Evolutionary conservation across 2,888 invertebrate genomes (phyloP).

Genomic region (Caenorhabditis wallacei): DNA sequence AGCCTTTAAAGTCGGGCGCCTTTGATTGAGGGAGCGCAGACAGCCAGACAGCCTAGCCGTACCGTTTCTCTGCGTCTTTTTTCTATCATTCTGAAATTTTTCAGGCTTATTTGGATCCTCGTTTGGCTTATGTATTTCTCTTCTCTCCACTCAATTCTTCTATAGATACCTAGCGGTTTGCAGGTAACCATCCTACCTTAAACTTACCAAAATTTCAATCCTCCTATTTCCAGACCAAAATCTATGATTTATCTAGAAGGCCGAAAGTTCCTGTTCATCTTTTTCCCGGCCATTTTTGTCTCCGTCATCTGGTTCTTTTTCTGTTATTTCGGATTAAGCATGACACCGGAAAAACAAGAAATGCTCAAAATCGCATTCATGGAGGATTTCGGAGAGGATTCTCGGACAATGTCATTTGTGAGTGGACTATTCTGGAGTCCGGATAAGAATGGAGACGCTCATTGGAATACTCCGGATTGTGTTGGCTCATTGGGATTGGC

Average conservation of each 20-base stretch:
- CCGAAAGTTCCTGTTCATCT: conserved; percentile 25
- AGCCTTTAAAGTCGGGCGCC: too few relatives aligned
- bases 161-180: conserved; percentile 45
- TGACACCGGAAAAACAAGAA: conserved; percentile 27
- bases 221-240: conserved; percentile 32
- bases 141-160: conserved; percentile 45
- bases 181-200: neutral
- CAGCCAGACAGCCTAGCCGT: too few relatives aligned
- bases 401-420: conserved; percentile 30
- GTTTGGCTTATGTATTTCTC: conserved; percentile 42
- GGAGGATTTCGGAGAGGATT: conserved; percentile 35
- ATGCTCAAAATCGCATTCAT: conserved; percentile 21
- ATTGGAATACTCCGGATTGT: conserved; percentile 44
- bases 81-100: neutral
- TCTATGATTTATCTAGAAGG: conserved; percentile 25
- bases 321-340: conserved; percentile 39
- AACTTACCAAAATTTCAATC: too few relatives aligned
- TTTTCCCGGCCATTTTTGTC: conserved; percentile 16
- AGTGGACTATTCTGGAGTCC: conserved; percentile 28
- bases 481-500: conserved; percentile 44
- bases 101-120: conserved; percentile 45
- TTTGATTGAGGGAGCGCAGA: too few relatives aligned
- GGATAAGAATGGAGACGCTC: conserved; percentile 15
- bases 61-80: too few relatives aligned
- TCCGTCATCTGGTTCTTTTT: conserved; percentile 48